phyloP scores from a whole-genome alignment of 2,888 invertebrate species.

The Cerastoderma edule region DNA sequence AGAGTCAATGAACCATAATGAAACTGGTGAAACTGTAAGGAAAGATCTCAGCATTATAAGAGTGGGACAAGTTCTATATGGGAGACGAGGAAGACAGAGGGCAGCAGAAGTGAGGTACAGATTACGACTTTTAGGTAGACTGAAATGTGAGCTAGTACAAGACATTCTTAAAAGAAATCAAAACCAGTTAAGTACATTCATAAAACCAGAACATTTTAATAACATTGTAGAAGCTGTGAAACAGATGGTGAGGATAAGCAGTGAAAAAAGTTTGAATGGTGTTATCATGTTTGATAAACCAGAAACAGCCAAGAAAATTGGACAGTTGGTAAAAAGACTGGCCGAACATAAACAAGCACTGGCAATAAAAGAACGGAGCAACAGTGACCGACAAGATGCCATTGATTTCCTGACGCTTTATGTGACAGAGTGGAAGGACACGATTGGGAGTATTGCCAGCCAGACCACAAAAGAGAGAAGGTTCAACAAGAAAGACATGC shows the following conservation, averaged over 20 bases:
- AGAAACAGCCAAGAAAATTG: constrained; percentile 28
- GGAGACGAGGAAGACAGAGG: constrained; percentile 16
- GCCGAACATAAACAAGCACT: constrained; percentile 2
- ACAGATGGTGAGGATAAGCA: constrained; percentile 4
- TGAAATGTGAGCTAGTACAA: constrained; percentile 3
- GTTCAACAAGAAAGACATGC: constrained; percentile 32
- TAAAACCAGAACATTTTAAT: constrained; percentile 25
- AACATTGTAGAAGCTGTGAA: constrained; percentile 16
- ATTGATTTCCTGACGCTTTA: constrained; percentile 7
- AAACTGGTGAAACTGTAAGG: constrained; percentile 4
- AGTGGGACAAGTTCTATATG: constrained; percentile 18
- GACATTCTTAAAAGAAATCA: neutral
- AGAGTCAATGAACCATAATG: constrained; percentile 4
- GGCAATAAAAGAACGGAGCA: neutral
- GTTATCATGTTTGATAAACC: constrained; percentile 19
- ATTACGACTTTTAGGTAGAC: constrained; percentile 22
- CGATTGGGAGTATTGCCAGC: constrained; percentile 33
- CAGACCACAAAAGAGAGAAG: constrained; percentile 31
- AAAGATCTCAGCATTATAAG: constrained; percentile 20
- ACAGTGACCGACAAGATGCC: neutral
- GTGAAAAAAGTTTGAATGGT: constrained; percentile 21
- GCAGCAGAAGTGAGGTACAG: constrained; percentile 26
- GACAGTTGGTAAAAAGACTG: constrained; percentile 5
- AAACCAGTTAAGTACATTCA: neutral
- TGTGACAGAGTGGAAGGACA: constrained; percentile 15